Conservation (phyloP, 1,140 invertebrate species). For the Tyrophagus putrescentiae region DNA sequence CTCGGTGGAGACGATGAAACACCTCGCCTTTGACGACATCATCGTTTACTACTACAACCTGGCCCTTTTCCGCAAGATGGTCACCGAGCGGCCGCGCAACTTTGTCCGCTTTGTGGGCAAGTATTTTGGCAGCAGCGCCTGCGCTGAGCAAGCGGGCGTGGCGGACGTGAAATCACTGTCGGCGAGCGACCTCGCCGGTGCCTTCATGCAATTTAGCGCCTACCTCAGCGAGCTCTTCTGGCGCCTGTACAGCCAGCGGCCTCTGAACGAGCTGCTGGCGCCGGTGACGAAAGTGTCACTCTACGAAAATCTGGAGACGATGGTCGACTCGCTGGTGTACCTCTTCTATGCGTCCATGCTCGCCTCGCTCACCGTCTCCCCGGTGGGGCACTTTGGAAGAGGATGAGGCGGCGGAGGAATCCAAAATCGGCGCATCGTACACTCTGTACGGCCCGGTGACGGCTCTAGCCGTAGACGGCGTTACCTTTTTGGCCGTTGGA, state of each 20-base stretch:
- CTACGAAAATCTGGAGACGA: conserved; percentile 56
- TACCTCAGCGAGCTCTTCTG: conserved; percentile 38
- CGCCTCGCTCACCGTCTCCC: not conserved
- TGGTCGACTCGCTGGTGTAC: conserved; percentile 46
- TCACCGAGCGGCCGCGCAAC: conserved; percentile 15
- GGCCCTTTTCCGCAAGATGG: conserved; percentile 12
- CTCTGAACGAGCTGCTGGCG: conserved; percentile 54
- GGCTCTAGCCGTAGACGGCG: no score
- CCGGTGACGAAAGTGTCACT: conserved; percentile 44
- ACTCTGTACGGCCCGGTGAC: no score
- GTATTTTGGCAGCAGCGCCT: not conserved
- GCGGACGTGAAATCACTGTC: no score
- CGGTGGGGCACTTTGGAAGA: not conserved
- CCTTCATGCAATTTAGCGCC: not conserved
- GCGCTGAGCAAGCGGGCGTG: no score
- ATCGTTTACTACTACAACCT: conserved; percentile 18
- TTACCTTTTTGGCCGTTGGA: no score
- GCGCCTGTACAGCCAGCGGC: conserved; percentile 48
- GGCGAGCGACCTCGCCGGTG: not conserved
- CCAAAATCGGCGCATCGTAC: no score
- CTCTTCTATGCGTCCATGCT: conserved; percentile 35
- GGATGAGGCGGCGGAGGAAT: conserved; percentile 24
- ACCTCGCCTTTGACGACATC: not conserved
- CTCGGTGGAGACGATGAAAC: conserved; percentile 10
- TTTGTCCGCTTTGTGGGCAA: conserved; percentile 18